Base-by-base conservation (phyloP, 2,888 invertebrate genomes). In the Tipula confusa region DNA sequence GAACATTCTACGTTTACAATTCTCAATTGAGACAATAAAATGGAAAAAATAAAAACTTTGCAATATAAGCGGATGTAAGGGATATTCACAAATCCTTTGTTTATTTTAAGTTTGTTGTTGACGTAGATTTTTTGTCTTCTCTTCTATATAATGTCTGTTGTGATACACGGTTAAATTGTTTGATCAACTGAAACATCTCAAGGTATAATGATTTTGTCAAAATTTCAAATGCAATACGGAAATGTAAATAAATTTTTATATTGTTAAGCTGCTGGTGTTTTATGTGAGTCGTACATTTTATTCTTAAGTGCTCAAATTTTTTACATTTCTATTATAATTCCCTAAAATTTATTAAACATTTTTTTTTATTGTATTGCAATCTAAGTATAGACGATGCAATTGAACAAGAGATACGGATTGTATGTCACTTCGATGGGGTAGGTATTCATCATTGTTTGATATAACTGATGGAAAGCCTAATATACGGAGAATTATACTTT, bases 1-100 rank as follows among this genome's bases (percentile, higher is more conserved):
- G n/a, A 24, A 64, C 64, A 24, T 64, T 64, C 64, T 24, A 24
- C 24, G 64, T 64, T 64, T 18, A 48, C 48, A 48, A 48, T 48
- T 24, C 64, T 24, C 64, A 64, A 64, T 64, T 24, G 64, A 64
- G 64, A 64, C 64, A 64, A 64, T 64, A 64, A 64, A 64, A 64
- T 48, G 18, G 18, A 38, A 38, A 15, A 24, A 64, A n/a, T n/a
- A n/a, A 64, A 64, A 24, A 64, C 64, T 64, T 64, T 24, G 64
- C 64, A 64, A 64, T 64, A 64, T 64, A 64, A 64, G 64, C 64
- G 64, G 64, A 64, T 64, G 64, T 64, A 64, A 64, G 64, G 64
- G 64, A 64, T 64, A 64, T 64, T 64, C 24, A 9, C 24, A 64
- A 64, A 64, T 64, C 64, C 24, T 64, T 64, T 64, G 64, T 64